A percentile compares a stretch with the other conserved stretches of the same genome.
phyloP scores from a whole-genome alignment of 2,888 invertebrate species.

The Andrena fulva region DNA sequence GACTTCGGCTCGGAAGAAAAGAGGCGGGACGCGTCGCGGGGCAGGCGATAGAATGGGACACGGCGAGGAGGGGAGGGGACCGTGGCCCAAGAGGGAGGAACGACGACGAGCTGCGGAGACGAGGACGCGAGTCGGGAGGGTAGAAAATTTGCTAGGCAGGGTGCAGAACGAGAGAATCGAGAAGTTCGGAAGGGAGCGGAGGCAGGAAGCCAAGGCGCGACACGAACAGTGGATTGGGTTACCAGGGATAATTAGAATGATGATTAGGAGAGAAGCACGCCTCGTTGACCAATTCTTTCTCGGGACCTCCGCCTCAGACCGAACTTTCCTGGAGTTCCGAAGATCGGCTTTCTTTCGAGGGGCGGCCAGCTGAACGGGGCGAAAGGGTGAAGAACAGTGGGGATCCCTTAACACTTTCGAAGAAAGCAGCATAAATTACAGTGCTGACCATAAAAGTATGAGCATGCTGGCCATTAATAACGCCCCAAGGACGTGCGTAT shows the following conservation, averaged over 20 bases:
- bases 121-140: slow-evolving; percentile 32
- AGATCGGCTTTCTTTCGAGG: slow-evolving; percentile 57
- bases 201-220: slow-evolving; percentile 73
- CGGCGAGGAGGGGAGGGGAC: slow-evolving; percentile 18
- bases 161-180: slow-evolving; percentile 56
- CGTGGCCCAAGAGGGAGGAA: slow-evolving; percentile 13
- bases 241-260: slow-evolving; percentile 82
- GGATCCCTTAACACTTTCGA: slow-evolving; percentile 3
- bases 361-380: slow-evolving; percentile 4
- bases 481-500: neutral
- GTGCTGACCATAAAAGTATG: neutral
- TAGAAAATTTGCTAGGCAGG: slow-evolving; percentile 54
- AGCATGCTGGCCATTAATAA: neutral
- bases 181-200: slow-evolving; percentile 63
- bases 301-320: neutral
- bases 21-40: slow-evolving; percentile 25
- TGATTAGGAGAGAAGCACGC: slow-evolving; percentile 80
- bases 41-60: slow-evolving; percentile 25
- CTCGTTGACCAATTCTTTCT: slow-evolving; percentile 80
- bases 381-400: slow-evolving; percentile 13
- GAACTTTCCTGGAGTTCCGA: slow-evolving; percentile 4
- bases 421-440: neutral
- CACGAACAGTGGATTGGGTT: slow-evolving; percentile 79
- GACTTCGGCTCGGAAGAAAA: slow-evolving; percentile 59
- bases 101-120: slow-evolving; percentile 33